These are phyloP conservation scores for Lepus europaeus DNA, from an alignment of 2,113 vertebrate genomes.

Conservation along the genomic window DNA sequence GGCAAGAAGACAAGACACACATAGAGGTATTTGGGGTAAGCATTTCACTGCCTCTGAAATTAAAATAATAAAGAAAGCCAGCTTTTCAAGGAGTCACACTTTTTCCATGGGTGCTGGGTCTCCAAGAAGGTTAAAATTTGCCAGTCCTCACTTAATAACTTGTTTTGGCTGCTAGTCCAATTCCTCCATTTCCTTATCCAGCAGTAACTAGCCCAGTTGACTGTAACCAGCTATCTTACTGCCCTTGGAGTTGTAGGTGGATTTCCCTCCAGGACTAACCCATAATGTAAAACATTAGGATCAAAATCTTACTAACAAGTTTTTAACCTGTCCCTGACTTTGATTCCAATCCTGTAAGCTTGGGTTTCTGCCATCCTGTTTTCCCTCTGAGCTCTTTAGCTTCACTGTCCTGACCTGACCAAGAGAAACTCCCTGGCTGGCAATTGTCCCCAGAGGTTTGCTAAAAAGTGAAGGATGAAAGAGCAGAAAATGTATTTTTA, in stretches of 20 bases:
- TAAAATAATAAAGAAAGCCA: background rate
- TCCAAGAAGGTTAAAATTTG: background rate
- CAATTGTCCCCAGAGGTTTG: slow-evolving; percentile 59
- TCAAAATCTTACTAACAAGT: slow-evolving; percentile 5
- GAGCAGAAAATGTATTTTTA: slow-evolving; percentile 71
- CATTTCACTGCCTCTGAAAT: background rate
- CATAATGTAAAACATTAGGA: background rate
- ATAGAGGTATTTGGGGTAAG: background rate
- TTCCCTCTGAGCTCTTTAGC: background rate
- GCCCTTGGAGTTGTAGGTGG: background rate
- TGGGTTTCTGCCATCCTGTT: background rate
- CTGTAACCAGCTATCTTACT: background rate
- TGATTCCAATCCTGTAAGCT: background rate
- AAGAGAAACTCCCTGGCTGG: slow-evolving; percentile 41
- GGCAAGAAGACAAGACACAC: background rate
- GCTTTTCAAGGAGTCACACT: background rate
- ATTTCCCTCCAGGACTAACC: background rate
- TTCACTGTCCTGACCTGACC: slow-evolving; percentile 40
- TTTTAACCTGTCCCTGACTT: background rate
- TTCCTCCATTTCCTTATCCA: background rate
- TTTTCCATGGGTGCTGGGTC: background rate
- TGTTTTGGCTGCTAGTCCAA: background rate
- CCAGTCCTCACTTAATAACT: background rate
- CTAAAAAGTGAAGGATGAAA: slow-evolving; percentile 70
- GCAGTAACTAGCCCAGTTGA: background rate